These are phyloP conservation scores for Urocynchramus pylzowi DNA, from an alignment of 2,113 vertebrate genomes.

Conservation along the genomic window DNA sequence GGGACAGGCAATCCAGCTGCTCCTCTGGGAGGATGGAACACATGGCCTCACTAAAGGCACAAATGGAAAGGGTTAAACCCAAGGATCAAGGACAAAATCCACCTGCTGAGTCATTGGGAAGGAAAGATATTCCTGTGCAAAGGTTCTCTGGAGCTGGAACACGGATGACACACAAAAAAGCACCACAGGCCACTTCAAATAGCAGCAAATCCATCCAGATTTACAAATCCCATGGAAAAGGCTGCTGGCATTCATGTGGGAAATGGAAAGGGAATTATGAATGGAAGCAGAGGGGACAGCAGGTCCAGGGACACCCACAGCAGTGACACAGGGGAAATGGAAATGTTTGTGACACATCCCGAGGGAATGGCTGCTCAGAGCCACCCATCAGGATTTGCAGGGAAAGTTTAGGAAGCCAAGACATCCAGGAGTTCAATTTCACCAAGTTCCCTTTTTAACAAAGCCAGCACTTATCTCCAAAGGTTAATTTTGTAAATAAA, in stretches of 20 bases:
- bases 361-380: neutral
- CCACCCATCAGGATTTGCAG: neutral
- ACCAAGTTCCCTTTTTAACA: neutral
- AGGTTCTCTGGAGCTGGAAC: neutral
- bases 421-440: neutral
- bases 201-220: neutral
- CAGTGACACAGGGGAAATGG: neutral
- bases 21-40: neutral
- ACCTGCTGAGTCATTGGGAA: neutral
- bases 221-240: neutral
- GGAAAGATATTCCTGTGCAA: neutral
- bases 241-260: neutral
- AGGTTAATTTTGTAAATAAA: neutral
- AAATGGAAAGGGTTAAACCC: neutral
- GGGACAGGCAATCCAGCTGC: neutral
- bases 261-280: neutral
- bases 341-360: neutral
- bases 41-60: neutral
- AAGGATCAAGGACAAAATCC: neutral
- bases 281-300: neutral
- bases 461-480: neutral
- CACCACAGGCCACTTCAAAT: fast-evolving
- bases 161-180: neutral
- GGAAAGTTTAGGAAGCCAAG: neutral
- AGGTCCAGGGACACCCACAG: neutral